Evolutionary conservation across 2,113 vertebrate genomes (phyloP).

Genomic region (Camelus bactrianus): DNA sequence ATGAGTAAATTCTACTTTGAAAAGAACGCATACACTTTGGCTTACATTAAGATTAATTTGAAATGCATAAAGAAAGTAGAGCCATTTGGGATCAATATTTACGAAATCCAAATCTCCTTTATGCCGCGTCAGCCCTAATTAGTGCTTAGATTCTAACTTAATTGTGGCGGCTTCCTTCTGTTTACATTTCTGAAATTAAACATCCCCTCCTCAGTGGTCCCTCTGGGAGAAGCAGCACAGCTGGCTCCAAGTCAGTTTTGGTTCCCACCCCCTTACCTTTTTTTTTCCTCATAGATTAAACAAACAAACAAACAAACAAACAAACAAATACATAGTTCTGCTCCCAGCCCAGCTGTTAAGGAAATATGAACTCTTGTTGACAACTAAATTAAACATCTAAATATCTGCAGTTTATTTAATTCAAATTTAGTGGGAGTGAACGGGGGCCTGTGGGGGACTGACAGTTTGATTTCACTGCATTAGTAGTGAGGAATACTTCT

Average conservation of each 20-base stretch:
- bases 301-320: neutral
- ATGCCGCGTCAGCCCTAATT: neutral
- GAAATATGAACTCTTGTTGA: slow-evolving; percentile 71
- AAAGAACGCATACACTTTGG: slow-evolving; percentile 52
- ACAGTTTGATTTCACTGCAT: slow-evolving; percentile 61
- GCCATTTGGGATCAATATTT: slow-evolving; percentile 70
- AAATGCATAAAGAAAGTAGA: slow-evolving; percentile 61
- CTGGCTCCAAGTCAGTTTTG: slow-evolving; percentile 56
- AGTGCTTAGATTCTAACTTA: slow-evolving; percentile 68
- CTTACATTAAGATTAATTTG: slow-evolving; percentile 72
- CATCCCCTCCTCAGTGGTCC: slow-evolving; percentile 59
- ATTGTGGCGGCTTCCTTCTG: slow-evolving; percentile 66
- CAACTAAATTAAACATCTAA: slow-evolving; percentile 74
- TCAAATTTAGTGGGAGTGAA: slow-evolving; percentile 70
- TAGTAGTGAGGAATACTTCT: slow-evolving; percentile 47
- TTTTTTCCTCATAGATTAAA: slow-evolving; percentile 38
- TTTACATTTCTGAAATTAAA: slow-evolving; percentile 72
- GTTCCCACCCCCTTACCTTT: neutral
- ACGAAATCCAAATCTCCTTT: slow-evolving; percentile 61
- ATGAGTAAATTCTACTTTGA: slow-evolving; percentile 56
- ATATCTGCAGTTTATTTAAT: slow-evolving; percentile 77
- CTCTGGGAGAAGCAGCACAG: slow-evolving; percentile 74
- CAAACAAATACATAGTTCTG: slow-evolving; percentile 40
- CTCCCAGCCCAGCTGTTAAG: slow-evolving; percentile 74
- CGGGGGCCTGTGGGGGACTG: neutral